Base-by-base conservation (phyloP, 2,888 invertebrate genomes). In the Podabrus alpinus region DNA sequence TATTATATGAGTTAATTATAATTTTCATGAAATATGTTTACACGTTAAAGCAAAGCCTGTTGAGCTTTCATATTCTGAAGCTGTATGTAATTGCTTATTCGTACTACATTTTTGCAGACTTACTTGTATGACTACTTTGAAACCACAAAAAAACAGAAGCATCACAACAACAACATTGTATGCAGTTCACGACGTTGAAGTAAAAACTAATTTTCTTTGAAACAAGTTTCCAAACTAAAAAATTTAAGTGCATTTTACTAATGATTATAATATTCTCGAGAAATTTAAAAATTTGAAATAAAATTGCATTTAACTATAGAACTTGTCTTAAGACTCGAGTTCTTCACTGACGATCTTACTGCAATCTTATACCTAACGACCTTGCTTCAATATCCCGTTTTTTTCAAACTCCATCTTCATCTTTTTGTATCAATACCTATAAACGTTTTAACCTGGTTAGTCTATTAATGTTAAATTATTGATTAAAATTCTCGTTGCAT, bases 41-140 rank as follows among this genome's bases (percentile, higher is more conserved):
- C 45, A 45, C n/a, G 7, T 13, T 45, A n/a, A 45, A 45, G 45
- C 9, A n/a, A 45, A 45, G 45, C 45, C 1, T n/a, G 45, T 7
- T 45, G 45, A 45, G 17, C 60, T 61, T 61, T 60, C 25, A 15
- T 19, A 59, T 76, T 76, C 74, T 19, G 69, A 21, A 13, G 16
- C 19, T 71, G 17, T 60, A 7, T 62, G 66, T 75, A 75, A 77
- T 77, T 77, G 77, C 75, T 71, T 75, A 66, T 69, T 45, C 45
- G 45, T 67, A 17, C 24, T 68, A 70, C 66, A 77, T 78, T 77
- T 77, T 73, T 75, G 69, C 71, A 66, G 77, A 73, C 69, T 67
- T 75, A 71, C 78, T 74, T 74, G 78, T 76, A 74, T 61, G 72
- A 75, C 77, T 16, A 72, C 74, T 75, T 70, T 70, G 64, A 73